Conservation (phyloP, 2,113 vertebrate species). For the Oryzias javanicus region DNA sequence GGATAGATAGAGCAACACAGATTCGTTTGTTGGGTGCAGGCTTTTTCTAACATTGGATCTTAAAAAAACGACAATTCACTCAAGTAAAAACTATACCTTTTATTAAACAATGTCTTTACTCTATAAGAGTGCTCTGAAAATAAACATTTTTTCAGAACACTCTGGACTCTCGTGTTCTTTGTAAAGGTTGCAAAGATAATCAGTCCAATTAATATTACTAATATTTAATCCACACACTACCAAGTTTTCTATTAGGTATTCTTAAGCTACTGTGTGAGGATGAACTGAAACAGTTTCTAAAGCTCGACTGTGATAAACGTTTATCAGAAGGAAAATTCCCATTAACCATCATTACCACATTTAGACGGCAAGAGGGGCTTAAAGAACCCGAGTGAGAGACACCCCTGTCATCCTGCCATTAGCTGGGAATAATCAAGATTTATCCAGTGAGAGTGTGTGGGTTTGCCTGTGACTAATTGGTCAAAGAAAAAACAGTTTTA, state of each 20-base stretch:
- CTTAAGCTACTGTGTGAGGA: slow-evolving; percentile 57
- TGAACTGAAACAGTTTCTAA: slow-evolving; percentile 57
- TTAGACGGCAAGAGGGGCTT: slow-evolving; percentile 8
- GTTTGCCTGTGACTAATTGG: slow-evolving; percentile 36
- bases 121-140: too few species aligned
- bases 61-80: too few species aligned
- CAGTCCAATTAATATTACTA: slow-evolving; percentile 42
- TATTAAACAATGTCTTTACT: too few species aligned
- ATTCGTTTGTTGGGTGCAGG: too few species aligned
- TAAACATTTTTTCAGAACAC: slow-evolving; percentile 21
- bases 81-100: too few species aligned
- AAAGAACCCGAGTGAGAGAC: slow-evolving; percentile 1
- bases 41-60: too few species aligned
- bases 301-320: slow-evolving; percentile 58
- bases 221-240: slow-evolving; percentile 56
- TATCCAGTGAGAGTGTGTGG: slow-evolving; percentile 40
- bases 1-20: too few species aligned
- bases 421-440: slow-evolving; percentile 57
- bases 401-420: slow-evolving; percentile 23
- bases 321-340: slow-evolving; percentile 48
- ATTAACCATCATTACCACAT: slow-evolving; percentile 63
- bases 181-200: slow-evolving; percentile 54
- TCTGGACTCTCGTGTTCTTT: slow-evolving; percentile 30
- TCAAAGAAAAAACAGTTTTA: slow-evolving; percentile 25
- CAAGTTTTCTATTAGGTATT: slow-evolving; percentile 68